A percentile compares a stretch with the other conserved stretches of the same genome.
These are phyloP conservation scores for Leucophenga maculata DNA, from an alignment of 2,888 invertebrate genomes.

Conservation along the genomic window DNA sequence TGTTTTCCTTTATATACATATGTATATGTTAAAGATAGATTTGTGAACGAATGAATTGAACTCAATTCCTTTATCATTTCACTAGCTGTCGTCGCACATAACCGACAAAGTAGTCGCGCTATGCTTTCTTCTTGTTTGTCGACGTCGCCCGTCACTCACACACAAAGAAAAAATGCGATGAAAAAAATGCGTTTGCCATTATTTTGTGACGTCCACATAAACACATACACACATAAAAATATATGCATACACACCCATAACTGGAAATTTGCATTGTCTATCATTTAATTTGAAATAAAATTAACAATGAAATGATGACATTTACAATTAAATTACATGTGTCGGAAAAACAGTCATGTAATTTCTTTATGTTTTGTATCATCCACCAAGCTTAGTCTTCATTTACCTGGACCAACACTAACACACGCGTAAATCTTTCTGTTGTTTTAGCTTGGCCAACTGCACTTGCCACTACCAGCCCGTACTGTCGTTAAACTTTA, in stretches of 20 bases:
- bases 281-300: background rate
- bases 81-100: background rate
- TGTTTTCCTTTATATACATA: background rate
- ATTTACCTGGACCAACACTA: constrained; percentile 16
- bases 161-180: constrained; percentile 43
- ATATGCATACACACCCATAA: constrained; percentile 3
- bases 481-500: constrained; percentile 2
- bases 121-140: constrained; percentile 39
- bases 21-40: background rate
- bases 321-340: constrained; percentile 32
- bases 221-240: background rate
- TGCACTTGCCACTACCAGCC: background rate
- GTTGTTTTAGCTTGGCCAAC: background rate
- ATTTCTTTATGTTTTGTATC: constrained; percentile 39
- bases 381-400: constrained; percentile 25
- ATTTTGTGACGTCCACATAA: background rate
- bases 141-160: constrained; percentile 40
- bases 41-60: background rate
- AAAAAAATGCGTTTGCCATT: constrained; percentile 8
- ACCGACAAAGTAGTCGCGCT: background rate
- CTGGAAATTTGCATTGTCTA: background rate
- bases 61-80: background rate
- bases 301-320: background rate
- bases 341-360: constrained; percentile 50
- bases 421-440: background rate